Percentiles rank a stretch among this genome's conserved stretches.
Conservation (phyloP, 1,140 invertebrate genomes). For the Rhynchophorus ferrugineus region DNA sequence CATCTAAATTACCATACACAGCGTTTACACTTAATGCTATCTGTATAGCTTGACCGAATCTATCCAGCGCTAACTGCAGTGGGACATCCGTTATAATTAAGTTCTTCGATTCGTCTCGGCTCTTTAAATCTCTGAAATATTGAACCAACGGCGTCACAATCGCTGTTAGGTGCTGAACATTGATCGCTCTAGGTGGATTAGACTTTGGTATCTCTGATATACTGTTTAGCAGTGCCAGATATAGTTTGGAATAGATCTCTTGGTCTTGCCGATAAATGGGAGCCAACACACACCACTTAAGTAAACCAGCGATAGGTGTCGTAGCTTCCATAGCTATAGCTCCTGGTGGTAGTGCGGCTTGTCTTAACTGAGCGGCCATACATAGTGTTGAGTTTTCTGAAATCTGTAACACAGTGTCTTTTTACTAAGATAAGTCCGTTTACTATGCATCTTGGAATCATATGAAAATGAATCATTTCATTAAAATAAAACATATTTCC, state of each 20-base stretch:
- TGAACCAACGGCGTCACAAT: slow-evolving; percentile 34
- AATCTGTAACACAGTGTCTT: slow-evolving; percentile 47
- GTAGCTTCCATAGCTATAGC: slow-evolving; percentile 75
- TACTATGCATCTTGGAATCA: slow-evolving; percentile 32
- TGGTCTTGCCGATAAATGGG: slow-evolving; percentile 47
- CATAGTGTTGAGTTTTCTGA: slow-evolving; percentile 59
- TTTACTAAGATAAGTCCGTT: no score
- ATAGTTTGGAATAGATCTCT: slow-evolving; percentile 52
- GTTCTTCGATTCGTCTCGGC: slow-evolving; percentile 34
- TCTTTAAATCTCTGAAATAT: slow-evolving; percentile 42
- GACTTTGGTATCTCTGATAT: slow-evolving; percentile 46
- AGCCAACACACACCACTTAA: slow-evolving; percentile 62
- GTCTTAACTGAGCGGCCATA: slow-evolving; percentile 60
- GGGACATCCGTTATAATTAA: slow-evolving; percentile 25
- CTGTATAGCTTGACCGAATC: slow-evolving; percentile 69
- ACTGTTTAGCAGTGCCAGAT: slow-evolving; percentile 56
- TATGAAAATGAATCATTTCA: slow-evolving; percentile 4
- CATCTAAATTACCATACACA: slow-evolving; percentile 65
- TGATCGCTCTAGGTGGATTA: slow-evolving; percentile 48
- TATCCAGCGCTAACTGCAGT: slow-evolving; percentile 54
- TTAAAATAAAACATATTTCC: no score
- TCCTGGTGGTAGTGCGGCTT: slow-evolving; percentile 61
- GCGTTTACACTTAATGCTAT: slow-evolving; percentile 63
- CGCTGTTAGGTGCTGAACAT: slow-evolving; percentile 48
- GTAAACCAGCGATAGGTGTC: slow-evolving; percentile 69